These are phyloP conservation scores for Cryptoprocta ferox DNA, from an alignment of 2,797 vertebrate genomes.

Conservation along the genomic window DNA sequence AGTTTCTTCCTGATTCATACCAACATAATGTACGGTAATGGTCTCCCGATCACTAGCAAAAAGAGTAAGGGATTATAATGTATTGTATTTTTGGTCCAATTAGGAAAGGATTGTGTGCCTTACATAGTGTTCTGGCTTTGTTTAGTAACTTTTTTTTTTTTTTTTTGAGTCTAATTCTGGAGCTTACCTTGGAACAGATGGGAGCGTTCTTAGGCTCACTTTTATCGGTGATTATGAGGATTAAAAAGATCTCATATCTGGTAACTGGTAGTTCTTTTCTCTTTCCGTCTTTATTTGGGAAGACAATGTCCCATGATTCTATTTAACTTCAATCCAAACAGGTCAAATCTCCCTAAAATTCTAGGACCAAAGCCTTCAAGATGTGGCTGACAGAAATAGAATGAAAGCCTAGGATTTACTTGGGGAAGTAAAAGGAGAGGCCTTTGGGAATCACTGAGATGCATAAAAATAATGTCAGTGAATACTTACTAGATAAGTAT, in stretches of 20 bases:
- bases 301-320: not conserved
- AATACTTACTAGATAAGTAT: not conserved
- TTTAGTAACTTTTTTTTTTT: not conserved
- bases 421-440: not conserved
- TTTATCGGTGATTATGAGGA: not conserved
- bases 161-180: not conserved
- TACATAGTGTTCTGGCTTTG: not conserved
- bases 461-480: conserved; percentile 5
- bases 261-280: not conserved
- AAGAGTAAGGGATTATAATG: not conserved
- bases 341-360: not conserved
- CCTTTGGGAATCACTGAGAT: not conserved
- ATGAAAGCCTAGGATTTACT: not conserved
- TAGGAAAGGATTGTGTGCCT: not conserved
- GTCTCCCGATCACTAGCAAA: not conserved
- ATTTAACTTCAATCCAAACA: not conserved
- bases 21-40: not conserved
- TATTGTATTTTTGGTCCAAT: not conserved
- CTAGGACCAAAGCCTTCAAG: not conserved
- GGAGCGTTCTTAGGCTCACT: not conserved
- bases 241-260: not conserved
- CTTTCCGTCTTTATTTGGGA: not conserved
- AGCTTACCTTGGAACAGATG: not conserved
- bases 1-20: not conserved
- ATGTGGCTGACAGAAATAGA: not conserved